Percentiles rank a stretch among this genome's conserved stretches.
Conservation (phyloP, 2,797 vertebrate species). For the Macropus fuliginosus region DNA sequence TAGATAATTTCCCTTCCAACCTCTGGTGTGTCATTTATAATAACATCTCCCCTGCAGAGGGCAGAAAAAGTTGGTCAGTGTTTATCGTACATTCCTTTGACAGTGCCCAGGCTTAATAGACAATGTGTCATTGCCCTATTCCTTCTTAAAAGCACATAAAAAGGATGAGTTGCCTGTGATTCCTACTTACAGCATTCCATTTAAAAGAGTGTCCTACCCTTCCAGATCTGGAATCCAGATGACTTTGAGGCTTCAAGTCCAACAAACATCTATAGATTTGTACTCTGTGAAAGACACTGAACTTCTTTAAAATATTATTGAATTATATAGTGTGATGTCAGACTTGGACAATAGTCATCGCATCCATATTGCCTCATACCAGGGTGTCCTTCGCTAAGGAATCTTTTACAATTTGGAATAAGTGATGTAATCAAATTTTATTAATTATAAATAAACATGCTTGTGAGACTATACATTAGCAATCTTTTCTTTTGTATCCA, state of each 20-base stretch:
- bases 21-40: background rate
- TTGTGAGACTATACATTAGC: background rate
- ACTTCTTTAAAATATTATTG: background rate
- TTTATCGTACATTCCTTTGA: background rate
- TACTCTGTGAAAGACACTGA: background rate
- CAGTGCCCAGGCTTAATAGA: background rate
- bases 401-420: conserved; percentile 59
- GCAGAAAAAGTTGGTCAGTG: background rate
- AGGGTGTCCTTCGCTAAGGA: conserved; percentile 29
- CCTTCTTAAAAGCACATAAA: background rate
- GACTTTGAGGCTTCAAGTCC: background rate
- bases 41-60: background rate
- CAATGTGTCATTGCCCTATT: background rate
- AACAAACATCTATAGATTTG: background rate
- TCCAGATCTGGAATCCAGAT: background rate
- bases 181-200: background rate
- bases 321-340: background rate
- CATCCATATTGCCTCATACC: background rate
- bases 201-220: background rate
- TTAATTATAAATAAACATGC: conserved; percentile 68
- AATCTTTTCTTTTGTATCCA: conserved; percentile 30
- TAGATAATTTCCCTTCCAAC: background rate
- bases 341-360: background rate
- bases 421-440: conserved; percentile 50
- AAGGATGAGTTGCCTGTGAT: background rate